Conservation (phyloP, 1,140 invertebrate species). For the Mycetomoellerius zeteki region DNA sequence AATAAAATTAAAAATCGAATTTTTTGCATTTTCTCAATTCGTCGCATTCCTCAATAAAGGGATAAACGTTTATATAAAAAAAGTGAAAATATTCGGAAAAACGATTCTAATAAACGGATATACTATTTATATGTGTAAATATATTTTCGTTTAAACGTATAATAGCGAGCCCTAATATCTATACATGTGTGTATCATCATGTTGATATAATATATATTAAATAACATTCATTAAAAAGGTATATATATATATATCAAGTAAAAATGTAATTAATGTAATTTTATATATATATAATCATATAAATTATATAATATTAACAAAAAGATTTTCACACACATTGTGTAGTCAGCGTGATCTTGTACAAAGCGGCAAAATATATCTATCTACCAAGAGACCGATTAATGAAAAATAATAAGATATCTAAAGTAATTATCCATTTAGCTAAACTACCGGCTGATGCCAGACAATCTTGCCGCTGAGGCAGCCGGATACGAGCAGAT, state of each 20-base stretch:
- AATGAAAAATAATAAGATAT: slow-evolving; percentile 54
- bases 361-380: slow-evolving; percentile 57
- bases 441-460: slow-evolving; percentile 93
- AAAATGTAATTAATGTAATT: slow-evolving; percentile 34
- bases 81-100: too few species aligned
- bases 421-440: slow-evolving; percentile 63
- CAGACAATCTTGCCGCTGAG: slow-evolving; percentile 95
- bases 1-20: too few species aligned
- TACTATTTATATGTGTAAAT: too few species aligned
- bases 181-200: not conserved
- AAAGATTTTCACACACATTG: slow-evolving; percentile 8
- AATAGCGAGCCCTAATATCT: too few species aligned
- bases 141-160: too few species aligned
- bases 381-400: slow-evolving; percentile 52
- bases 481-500: slow-evolving; percentile 95
- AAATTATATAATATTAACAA: slow-evolving; percentile 43
- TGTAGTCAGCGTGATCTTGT: slow-evolving; percentile 11
- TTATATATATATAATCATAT: slow-evolving; percentile 25
- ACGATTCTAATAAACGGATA: too few species aligned
- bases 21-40: too few species aligned
- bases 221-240: slow-evolving; percentile 34
- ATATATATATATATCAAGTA: slow-evolving; percentile 23
- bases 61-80: too few species aligned
- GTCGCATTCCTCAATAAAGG: too few species aligned
- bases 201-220: slow-evolving; percentile 13